Conservation (phyloP, 1,140 invertebrate species). For the Berghia stephanieae region DNA sequence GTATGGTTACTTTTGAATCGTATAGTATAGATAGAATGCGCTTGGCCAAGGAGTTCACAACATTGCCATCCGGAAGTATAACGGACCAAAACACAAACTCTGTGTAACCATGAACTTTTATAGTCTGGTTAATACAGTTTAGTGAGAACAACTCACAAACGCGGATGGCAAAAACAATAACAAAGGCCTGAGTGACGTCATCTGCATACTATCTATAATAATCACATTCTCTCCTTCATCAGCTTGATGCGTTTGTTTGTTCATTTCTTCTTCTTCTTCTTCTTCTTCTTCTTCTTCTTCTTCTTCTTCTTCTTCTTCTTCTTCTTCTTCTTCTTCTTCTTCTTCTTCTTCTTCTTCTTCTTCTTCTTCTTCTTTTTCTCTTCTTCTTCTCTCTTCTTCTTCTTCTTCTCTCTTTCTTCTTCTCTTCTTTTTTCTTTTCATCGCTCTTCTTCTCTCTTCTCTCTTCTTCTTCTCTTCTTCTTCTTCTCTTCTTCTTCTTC, state of each 20-base stretch:
- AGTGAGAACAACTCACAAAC: too few species aligned
- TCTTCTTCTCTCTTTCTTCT: neutral
- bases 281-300: conserved; percentile 22
- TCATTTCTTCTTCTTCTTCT: conserved; percentile 2
- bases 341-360: conserved; percentile 19
- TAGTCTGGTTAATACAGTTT: too few species aligned
- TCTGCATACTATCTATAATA: too few species aligned
- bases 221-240: too few species aligned
- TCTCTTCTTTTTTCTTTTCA: neutral
- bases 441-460: neutral
- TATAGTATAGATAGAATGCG: too few species aligned
- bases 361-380: conserved; percentile 4
- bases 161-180: too few species aligned
- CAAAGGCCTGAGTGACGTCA: too few species aligned
- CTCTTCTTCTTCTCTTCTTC: neutral
- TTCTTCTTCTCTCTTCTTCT: neutral
- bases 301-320: conserved; percentile 22
- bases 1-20: too few species aligned
- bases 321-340: conserved; percentile 22
- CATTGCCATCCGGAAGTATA: too few species aligned
- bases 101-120: too few species aligned
- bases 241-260: neutral
- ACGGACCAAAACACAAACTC: too few species aligned
- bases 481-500: neutral
- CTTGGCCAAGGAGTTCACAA: too few species aligned